Base-by-base conservation (phyloP, 2,888 invertebrate genomes). In the Rhagium mordax region DNA sequence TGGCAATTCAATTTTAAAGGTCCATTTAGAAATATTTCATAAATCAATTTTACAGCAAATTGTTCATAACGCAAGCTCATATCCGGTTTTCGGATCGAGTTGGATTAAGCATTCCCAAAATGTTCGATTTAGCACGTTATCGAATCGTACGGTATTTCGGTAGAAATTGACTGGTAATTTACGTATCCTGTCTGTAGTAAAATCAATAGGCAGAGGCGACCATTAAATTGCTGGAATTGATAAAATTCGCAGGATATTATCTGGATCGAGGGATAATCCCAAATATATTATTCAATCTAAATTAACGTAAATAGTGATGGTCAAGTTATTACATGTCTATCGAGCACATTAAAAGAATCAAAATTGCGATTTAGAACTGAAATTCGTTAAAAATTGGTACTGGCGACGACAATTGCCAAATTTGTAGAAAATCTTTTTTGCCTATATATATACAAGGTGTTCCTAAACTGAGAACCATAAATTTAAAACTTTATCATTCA, bases 51-150 rank as follows among this genome's bases (percentile, higher is more conserved):
- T 84, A 84, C 84, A 85, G 86, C 82, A 93, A 94, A 94, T 93
- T 93, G 93, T 94, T 93, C 93, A 93, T 92, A 93, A 93, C 94
- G 94, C 93, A 93, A 93, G 92, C 93, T 94, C 94, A 94, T 94
- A 94, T 94, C 94, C 94, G 94, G 93, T 89, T 61, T 73, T 67
- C 73, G 64, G 72, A 74, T 74, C 70, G 68, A 72, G 74, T 59
- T 57, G 41, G 71, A 74, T 71, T 71, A 73, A 73, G 66, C 66
- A 51, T 73, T 70, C 61, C 72, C 73, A 62, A 77, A 77, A 77
- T 71, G 69, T 75, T 73, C 75, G 73, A 75, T 77, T 75, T 75
- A 62, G 71, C 67, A 47, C 71, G 57, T 74, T 75, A 70, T 74
- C 65, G 76, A 72, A 70, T 65, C 73, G 65, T 27, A 49, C 72